Evolutionary conservation across 1,140 invertebrate genomes (phyloP).

Genomic region (Adoxophyes honmai): DNA sequence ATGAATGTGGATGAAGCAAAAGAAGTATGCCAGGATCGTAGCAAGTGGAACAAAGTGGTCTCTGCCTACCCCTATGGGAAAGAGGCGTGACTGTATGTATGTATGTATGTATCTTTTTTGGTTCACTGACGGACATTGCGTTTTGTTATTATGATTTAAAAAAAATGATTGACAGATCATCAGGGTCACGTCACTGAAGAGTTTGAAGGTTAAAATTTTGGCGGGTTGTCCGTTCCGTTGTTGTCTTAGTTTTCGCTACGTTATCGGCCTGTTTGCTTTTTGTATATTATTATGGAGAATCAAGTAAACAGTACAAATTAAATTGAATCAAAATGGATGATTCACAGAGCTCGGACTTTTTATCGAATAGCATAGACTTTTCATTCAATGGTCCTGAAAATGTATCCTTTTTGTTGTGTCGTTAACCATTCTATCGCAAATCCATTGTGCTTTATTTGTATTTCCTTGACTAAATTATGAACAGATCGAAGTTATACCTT

Average conservation of each 20-base stretch:
- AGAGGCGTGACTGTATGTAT: no score
- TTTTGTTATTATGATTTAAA: no score
- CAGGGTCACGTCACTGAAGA: no score
- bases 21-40: no score
- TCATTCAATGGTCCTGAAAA: conserved; percentile 21
- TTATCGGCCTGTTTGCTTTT: not conserved
- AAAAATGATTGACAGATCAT: no score
- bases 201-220: not conserved
- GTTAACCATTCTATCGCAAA: not conserved
- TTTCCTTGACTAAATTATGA: not conserved
- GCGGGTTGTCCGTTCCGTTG: not conserved
- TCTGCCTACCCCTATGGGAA: no score
- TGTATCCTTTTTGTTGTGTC: conserved; percentile 32
- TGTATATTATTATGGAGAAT: not conserved
- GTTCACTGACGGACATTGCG: no score
- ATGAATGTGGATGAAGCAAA: no score
- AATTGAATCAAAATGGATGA: conserved; percentile 39
- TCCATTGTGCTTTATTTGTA: conserved; percentile 18
- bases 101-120: no score
- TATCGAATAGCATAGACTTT: conserved; percentile 30
- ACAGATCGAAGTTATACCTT: conserved; percentile 34
- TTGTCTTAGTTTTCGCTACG: no score
- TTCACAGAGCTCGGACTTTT: conserved; percentile 44
- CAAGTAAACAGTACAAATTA: not conserved
- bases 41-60: no score